Conservation (phyloP, 2,797 vertebrate genomes). For the Aplochiton taeniatus region DNA sequence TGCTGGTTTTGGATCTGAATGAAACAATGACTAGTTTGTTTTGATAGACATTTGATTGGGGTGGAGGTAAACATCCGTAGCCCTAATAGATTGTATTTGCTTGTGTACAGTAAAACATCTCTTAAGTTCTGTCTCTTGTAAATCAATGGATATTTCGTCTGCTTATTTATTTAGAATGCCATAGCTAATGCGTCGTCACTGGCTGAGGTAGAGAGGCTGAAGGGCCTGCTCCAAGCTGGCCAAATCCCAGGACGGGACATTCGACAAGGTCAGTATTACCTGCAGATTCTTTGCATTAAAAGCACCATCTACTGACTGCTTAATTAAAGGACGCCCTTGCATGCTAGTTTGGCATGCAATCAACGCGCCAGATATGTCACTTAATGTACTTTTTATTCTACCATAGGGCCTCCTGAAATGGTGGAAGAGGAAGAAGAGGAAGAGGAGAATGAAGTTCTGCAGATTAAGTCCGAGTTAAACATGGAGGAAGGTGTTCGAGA, state of each 20-base stretch:
- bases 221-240: conserved; percentile 91
- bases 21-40: background rate
- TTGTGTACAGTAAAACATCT: background rate
- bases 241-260: conserved; percentile 92
- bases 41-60: background rate
- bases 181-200: conserved; percentile 92
- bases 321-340: no score
- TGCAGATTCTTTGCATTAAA: background rate
- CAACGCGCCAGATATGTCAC: background rate
- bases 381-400: background rate
- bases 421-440: conserved; percentile 69
- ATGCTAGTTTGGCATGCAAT: background rate
- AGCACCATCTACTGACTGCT: background rate
- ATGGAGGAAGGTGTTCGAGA: conserved; percentile 28
- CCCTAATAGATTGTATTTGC: background rate
- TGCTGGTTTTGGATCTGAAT: no score
- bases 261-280: conserved; percentile 67
- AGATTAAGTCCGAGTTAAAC: conserved; percentile 35
- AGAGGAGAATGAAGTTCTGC: conserved; percentile 42
- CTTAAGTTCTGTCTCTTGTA: no score
- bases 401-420: conserved; percentile 73
- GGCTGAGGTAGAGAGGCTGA: conserved; percentile 94
- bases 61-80: background rate
- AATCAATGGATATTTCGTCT: background rate
- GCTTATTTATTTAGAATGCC: conserved; percentile 76